Evolutionary conservation across 1,140 invertebrate genomes (phyloP).

Genomic region (Pseudomyrmex cubaensis): DNA sequence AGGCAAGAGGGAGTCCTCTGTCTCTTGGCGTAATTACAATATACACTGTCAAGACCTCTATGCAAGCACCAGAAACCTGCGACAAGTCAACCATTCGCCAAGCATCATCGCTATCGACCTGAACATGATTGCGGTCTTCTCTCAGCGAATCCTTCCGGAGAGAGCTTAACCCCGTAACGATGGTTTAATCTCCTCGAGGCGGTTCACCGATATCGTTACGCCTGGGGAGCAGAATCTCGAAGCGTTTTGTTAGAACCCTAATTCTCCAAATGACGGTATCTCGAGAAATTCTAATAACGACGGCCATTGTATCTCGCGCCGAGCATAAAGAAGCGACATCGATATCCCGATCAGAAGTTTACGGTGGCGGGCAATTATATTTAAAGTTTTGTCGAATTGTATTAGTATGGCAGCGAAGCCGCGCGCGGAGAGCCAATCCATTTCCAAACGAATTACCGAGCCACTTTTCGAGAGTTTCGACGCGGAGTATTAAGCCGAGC

Average conservation of each 20-base stretch:
- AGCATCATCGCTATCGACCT: constrained; percentile 50
- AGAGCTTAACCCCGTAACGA: constrained; percentile 70
- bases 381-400: constrained; percentile 51
- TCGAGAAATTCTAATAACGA: constrained; percentile 43
- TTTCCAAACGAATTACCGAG: constrained; percentile 37
- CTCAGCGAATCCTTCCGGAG: constrained; percentile 25
- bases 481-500: constrained; percentile 33
- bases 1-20: constrained; percentile 49
- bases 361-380: constrained; percentile 27
- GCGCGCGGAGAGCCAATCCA: constrained; percentile 33
- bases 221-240: constrained; percentile 8
- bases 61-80: constrained; percentile 59
- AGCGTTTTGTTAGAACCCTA: constrained; percentile 2
- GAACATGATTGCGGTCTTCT: constrained; percentile 27
- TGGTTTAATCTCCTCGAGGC: constrained; percentile 77
- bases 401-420: constrained; percentile 32
- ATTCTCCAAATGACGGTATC: constrained; percentile 16
- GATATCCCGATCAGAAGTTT: constrained; percentile 40
- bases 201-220: constrained; percentile 52
- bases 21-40: constrained; percentile 77
- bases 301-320: constrained; percentile 6
- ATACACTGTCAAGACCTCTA: constrained; percentile 69
- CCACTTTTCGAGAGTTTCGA: constrained; percentile 40
- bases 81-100: constrained; percentile 68
- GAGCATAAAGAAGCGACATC: constrained; percentile 42